These are phyloP conservation scores for Ciconia boyciana DNA, from an alignment of 2,113 vertebrate genomes.

Conservation along the genomic window DNA sequence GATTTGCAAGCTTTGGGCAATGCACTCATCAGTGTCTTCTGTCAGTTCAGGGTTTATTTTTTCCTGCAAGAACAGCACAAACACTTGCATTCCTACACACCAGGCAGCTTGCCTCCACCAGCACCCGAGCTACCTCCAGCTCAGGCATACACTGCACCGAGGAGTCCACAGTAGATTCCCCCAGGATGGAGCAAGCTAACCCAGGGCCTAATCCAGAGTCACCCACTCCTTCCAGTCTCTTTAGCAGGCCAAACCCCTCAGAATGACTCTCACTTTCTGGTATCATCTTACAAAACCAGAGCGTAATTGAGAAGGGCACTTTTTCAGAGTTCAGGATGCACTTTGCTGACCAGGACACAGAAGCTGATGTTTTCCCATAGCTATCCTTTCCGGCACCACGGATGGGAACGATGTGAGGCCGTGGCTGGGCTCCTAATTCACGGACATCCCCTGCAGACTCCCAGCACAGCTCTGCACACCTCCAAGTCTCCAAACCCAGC, in stretches of 20 bases:
- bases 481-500: not conserved
- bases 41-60: not conserved
- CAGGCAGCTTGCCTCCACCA: not conserved
- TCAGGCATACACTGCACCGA: accelerated
- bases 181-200: not conserved
- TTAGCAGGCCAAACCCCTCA: not conserved
- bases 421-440: not conserved
- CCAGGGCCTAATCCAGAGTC: not conserved
- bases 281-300: not conserved
- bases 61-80: not conserved
- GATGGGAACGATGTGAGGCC: not conserved
- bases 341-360: not conserved
- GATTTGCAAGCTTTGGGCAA: not conserved
- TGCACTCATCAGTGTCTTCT: not conserved
- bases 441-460: not conserved
- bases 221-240: not conserved
- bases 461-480: not conserved
- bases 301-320: not conserved
- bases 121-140: not conserved
- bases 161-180: not conserved
- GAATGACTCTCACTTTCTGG: not conserved
- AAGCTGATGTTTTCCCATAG: not conserved
- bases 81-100: too few relatives aligned
- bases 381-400: not conserved
- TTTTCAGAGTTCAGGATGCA: not conserved